phyloP scores from a whole-genome alignment of 2,888 invertebrate genomes.

The Clitarchus hookeri region DNA sequence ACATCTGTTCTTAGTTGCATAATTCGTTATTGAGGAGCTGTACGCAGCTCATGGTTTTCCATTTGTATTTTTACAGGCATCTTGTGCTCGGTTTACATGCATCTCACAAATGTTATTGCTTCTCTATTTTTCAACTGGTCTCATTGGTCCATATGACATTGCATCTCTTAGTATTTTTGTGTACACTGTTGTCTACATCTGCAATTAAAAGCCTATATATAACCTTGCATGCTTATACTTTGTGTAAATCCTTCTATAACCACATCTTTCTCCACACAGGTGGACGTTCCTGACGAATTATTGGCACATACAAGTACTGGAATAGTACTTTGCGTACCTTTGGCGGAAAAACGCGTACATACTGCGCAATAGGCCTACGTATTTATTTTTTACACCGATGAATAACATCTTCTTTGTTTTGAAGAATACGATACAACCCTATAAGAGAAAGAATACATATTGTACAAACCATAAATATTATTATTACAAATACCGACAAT shows the following conservation, averaged over 20 bases:
- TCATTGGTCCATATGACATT: neutral
- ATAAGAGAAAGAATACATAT: too few relatives aligned
- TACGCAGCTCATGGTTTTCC: too few relatives aligned
- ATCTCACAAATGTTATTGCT: neutral
- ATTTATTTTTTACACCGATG: conserved; percentile 20
- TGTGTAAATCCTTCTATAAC: conserved; percentile 16
- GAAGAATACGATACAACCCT: neutral
- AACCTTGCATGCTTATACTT: neutral
- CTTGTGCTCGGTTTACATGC: neutral
- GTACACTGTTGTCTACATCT: conserved; percentile 11
- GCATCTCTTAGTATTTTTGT: neutral
- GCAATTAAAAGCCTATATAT: conserved; percentile 3
- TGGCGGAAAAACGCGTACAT: neutral
- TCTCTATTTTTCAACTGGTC: neutral
- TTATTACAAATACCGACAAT: too few relatives aligned
- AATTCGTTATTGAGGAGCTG: too few relatives aligned
- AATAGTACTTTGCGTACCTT: neutral
- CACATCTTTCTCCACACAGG: conserved; percentile 23
- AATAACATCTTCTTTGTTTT: neutral
- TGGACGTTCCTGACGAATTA: conserved; percentile 1
- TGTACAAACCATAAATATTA: too few relatives aligned
- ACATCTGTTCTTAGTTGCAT: too few relatives aligned
- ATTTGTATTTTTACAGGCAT: too few relatives aligned
- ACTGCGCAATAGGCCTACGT: too few relatives aligned
- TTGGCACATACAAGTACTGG: neutral